A percentile compares a stretch with the other conserved stretches of the same genome.
Conservation (phyloP, 2,888 invertebrate species). For the Parnassius apollo region DNA sequence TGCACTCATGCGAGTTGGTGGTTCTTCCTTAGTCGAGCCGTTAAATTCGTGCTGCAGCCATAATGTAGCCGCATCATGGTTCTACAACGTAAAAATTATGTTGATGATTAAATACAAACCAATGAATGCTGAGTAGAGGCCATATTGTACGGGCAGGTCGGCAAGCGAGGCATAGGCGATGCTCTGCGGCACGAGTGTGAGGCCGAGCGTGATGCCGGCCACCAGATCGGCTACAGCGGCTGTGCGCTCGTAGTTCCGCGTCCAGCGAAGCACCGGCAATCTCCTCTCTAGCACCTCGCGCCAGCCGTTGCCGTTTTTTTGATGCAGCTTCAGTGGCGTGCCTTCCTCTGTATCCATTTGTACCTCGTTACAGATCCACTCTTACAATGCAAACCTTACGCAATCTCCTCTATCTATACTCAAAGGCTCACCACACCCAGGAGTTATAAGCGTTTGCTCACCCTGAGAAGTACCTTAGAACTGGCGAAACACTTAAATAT, state of each 20-base stretch:
- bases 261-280: slow-evolving; percentile 83
- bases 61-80: too few relatives aligned
- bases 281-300: slow-evolving; percentile 41
- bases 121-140: slow-evolving; percentile 94
- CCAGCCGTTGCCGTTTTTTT: slow-evolving; percentile 36
- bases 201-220: slow-evolving; percentile 93
- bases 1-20: too few relatives aligned
- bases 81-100: too few relatives aligned
- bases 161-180: slow-evolving; percentile 95
- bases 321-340: slow-evolving; percentile 34
- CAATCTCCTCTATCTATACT: neutral
- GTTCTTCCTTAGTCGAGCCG: too few relatives aligned
- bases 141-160: slow-evolving; percentile 92
- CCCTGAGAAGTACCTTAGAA: neutral
- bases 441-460: neutral
- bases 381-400: neutral
- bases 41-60: too few relatives aligned
- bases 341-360: slow-evolving; percentile 44
- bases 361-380: neutral
- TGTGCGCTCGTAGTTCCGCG: slow-evolving; percentile 84
- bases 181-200: slow-evolving; percentile 96
- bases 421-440: neutral
- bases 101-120: slow-evolving; percentile 63
- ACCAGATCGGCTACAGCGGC: slow-evolving; percentile 89
- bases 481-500: neutral